Base-by-base conservation (phyloP, 2,797 vertebrate genomes). In the Spinus olivaceus region DNA sequence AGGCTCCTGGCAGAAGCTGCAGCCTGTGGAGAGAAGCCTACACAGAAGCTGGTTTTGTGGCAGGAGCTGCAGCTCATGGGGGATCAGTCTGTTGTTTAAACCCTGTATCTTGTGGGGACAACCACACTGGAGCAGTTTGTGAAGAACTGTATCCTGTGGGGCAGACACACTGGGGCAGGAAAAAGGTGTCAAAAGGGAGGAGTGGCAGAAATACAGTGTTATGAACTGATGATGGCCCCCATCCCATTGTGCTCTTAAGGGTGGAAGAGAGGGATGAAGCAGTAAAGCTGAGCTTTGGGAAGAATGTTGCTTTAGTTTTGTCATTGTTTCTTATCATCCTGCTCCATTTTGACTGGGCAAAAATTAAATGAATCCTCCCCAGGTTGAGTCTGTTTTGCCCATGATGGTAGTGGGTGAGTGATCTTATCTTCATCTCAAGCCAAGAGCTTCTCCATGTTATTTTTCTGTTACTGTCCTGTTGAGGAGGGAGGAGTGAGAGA, bases 191-290 rank as follows among this genome's bases (percentile, higher is more conserved):
- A 60, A 27, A 65, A 70, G 35, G n/a, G 73, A 33, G n/a, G n/a
- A 84, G 35, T n/a, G 44, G 21, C 27, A 54, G 57, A 66, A n/a
- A 14, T 51, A 63, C 23, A 17, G 30, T 54, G 11, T 59, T 37
- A 24, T 0, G 12, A 59, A 23, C 33, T 57, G n/a, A 23, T 22
- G 7, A 27, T 19, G 57, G 39, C 25, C 39, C 6, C 25, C 9
- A 19, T 53, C 21, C 19, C 10, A 7, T 21, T 49, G 28, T 16
- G 8, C 32, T 3, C 0, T 57, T 61, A 1, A 5, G 23, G 32
- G 12, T 35, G 17, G 17, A 73, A 61, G 30, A 65, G 13, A 6
- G 5, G 11, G 15, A 39, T 3, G 3, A 57, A 77, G 24, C 13
- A 42, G 17, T 50, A 18, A 76, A 85, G 28, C 44, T 74, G 41